Evolutionary conservation across 2,797 vertebrate genomes (phyloP).

Genomic region (Helostoma temminkii): DNA sequence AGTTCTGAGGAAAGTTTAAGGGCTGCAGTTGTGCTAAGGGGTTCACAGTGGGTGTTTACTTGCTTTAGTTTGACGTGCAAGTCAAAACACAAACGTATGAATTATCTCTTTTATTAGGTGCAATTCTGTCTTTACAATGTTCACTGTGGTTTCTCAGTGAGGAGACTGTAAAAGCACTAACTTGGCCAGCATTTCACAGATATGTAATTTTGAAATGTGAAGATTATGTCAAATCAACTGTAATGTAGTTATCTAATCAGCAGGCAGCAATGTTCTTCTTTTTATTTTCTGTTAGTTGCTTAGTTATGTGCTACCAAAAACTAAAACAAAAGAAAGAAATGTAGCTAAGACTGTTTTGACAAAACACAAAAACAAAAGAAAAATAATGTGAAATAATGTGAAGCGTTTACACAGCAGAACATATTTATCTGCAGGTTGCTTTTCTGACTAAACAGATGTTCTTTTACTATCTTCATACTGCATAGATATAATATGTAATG

Average conservation of each 20-base stretch:
- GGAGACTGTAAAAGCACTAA: constrained; percentile 25
- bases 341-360: constrained; percentile 9
- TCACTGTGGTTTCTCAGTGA: constrained; percentile 32
- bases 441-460: neutral
- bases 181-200: neutral
- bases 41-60: constrained; percentile 62
- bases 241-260: neutral
- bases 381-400: no score
- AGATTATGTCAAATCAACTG: constrained; percentile 13
- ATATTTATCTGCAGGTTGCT: no score
- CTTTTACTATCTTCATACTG: neutral
- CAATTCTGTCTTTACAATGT: constrained; percentile 56
- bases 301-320: neutral
- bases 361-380: constrained; percentile 19
- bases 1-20: constrained; percentile 47
- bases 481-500: no score
- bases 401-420: no score
- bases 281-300: constrained; percentile 13
- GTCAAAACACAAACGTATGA: constrained; percentile 71
- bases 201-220: constrained; percentile 3
- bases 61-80: constrained; percentile 51
- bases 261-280: neutral
- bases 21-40: constrained; percentile 43
- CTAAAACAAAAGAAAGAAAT: no score
- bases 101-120: constrained; percentile 72